A percentile compares a stretch with the other conserved stretches of the same genome.
Conservation (phyloP, 2,113 vertebrate genomes). For the Catharus bicknelli region DNA sequence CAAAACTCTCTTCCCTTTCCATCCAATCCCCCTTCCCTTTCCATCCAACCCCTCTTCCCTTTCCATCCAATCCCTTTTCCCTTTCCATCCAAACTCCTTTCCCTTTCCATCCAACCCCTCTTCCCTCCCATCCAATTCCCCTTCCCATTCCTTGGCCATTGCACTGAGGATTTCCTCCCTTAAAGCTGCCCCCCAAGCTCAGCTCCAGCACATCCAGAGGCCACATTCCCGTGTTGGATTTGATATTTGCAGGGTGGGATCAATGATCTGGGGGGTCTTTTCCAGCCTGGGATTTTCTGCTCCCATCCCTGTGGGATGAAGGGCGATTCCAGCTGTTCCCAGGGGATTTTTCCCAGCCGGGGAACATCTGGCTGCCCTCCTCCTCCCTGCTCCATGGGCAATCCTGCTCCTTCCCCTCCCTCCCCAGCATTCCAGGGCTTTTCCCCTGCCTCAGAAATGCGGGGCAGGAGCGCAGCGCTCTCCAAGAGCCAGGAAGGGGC, state of each 20-base stretch:
- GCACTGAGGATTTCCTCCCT: neutral
- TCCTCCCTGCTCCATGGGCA: neutral
- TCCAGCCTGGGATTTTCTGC: neutral
- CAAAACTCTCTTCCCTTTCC: too few species aligned
- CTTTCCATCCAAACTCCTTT: neutral
- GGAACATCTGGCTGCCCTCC: neutral
- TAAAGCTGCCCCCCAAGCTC: neutral
- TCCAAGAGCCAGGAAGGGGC: conserved; percentile 54
- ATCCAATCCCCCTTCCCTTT: neutral
- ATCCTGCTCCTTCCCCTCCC: neutral
- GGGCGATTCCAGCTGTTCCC: neutral
- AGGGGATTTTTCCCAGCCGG: neutral
- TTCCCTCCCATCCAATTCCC: neutral
- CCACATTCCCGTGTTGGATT: accelerated
- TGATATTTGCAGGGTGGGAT: neutral
- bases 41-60: too few species aligned
- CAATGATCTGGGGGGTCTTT: accelerated
- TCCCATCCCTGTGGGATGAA: accelerated
- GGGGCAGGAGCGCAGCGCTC: conserved; percentile 77
- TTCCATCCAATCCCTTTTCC: neutral
- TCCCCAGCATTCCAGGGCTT: neutral
- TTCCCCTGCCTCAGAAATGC: conserved; percentile 75
- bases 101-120: neutral
- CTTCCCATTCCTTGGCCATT: accelerated
- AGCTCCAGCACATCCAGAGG: accelerated